Conservation (phyloP, 2,113 vertebrate genomes). For the Leptodactylus fuscus region DNA sequence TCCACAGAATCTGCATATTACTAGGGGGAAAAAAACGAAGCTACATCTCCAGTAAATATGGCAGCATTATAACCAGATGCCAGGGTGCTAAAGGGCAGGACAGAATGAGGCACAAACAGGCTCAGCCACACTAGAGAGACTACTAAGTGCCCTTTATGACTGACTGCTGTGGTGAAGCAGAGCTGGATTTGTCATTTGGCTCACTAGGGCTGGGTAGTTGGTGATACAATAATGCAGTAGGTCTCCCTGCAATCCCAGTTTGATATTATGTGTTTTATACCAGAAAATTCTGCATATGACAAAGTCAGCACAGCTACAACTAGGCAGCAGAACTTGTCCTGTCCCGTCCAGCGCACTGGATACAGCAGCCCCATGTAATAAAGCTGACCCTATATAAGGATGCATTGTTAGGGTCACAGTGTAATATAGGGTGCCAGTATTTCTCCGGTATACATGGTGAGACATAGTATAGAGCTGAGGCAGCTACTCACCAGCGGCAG, state of each 20-base stretch:
- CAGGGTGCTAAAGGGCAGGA: no score
- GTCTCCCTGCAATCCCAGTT: not conserved
- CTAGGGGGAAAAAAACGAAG: no score
- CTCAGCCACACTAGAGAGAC: no score
- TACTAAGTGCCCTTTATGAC: not conserved
- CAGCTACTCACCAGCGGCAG: slow-evolving; percentile 8
- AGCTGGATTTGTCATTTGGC: not conserved
- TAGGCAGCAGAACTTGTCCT: not conserved
- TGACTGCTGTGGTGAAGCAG: not conserved
- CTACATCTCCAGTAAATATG: no score
- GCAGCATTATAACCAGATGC: no score
- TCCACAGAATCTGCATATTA: not conserved
- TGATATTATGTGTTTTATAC: no score
- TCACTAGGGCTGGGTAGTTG: not conserved
- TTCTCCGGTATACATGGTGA: no score
- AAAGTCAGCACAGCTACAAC: not conserved
- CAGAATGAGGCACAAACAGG: no score
- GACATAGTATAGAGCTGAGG: no score
- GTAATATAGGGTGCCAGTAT: no score
- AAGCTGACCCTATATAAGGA: no score
- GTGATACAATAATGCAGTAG: not conserved
- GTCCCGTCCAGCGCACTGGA: not conserved
- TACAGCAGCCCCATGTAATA: not conserved
- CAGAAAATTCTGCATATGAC: not conserved
- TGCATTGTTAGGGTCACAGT: no score